Evolutionary conservation across 1,140 invertebrate genomes (phyloP), one percentile per base, ranked within the genome.

Genomic region (Drosophila jambulina): DNA sequence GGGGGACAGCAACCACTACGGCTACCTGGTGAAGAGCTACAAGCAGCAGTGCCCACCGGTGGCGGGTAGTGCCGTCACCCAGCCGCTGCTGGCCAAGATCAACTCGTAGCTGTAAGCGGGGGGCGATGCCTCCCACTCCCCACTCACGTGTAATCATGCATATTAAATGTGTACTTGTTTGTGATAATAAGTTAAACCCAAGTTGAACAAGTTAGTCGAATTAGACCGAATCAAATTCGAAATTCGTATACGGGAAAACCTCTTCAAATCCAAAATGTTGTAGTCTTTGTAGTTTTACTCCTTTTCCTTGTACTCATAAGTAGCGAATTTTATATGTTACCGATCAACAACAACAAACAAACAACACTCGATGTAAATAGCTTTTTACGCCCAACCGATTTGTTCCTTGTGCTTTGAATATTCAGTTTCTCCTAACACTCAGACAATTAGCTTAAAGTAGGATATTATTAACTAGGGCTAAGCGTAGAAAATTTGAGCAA

Each of bases 131-230:
- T 32, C 25, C n/a, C 45, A 43, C 63, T 17, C 15, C 63, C 38
- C 77, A 75, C 56, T 80, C 60, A 82, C 67, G 67, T 59, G 40
- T 76, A 59, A 72, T 70, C 70, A 70, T 79, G 78, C 80, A 81
- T 79, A 84, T 84, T 90, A 90, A 70, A n/a, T n/a, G 68, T 88
- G 75, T 90, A 90, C 81, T 88, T 83, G 70, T 88, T 85, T 88
- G 85, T 88, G 85, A 88, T 86, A 86, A 83, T 86, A 82, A 69
- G 68, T 88, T 87, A 87, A 87, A 80, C 61, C 79, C 82, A 72
- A 80, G 65, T 86, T 87, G 84, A 86, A 83, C 83, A 86, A 86
- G 58, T 76, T 82, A 86, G 78, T 69, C 49, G 45, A 76, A 45
- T 43, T 56, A 42, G 64, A 59, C 54, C 63, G 62, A 68, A 60